Evolutionary conservation across 2,888 invertebrate genomes (phyloP), one percentile per base, ranked within the genome.

Genomic region (Gonocerus acuteangulatus): DNA sequence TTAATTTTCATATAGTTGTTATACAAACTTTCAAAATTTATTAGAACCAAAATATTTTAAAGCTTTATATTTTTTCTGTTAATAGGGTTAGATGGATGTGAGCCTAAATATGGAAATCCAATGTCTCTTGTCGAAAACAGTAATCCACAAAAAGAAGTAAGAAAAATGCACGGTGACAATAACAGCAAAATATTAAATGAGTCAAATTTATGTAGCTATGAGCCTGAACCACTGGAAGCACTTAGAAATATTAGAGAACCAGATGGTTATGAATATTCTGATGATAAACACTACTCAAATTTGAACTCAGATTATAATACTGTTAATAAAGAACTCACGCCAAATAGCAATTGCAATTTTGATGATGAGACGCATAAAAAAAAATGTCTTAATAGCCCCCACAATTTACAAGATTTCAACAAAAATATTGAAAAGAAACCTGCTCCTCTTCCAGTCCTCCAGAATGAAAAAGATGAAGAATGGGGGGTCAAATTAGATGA

Each of bases 401-500:
- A n/a, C n/a, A 1, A 2, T 1, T 22, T 32, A 21, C 18, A 56
- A 56, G 54, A 56, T 15, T 39, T 56, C 39, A 63, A 45, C 56
- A 42, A 27, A 18, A 58, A 48, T 19, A 23, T 21, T 13, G 48
- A 47, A 11, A 58, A 13, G 47, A 32, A 27, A 16, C 6, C 15
- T 1, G 16, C 22, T 19, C 15, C 23, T n/a, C n/a, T n/a, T n/a
- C n/a, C n/a, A n/a, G n/a, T n/a, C n/a, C n/a, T n/a, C 21, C 59
- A 62, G 62, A 44, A 19, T 16, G 73, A 69, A 70, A 32, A 66
- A 70, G 2, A 57, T 64, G 49, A 70, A 66, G 54, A 69, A 70
- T 42, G 70, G 71, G 45, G 72, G 68, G 39, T 72, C 70, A 42
- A 72, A 72, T 60, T 74, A 71, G 72, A 71, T 61, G 75, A 75